Conservation (phyloP, 1,140 invertebrate genomes). For the Drosophila tropicalis region DNA sequence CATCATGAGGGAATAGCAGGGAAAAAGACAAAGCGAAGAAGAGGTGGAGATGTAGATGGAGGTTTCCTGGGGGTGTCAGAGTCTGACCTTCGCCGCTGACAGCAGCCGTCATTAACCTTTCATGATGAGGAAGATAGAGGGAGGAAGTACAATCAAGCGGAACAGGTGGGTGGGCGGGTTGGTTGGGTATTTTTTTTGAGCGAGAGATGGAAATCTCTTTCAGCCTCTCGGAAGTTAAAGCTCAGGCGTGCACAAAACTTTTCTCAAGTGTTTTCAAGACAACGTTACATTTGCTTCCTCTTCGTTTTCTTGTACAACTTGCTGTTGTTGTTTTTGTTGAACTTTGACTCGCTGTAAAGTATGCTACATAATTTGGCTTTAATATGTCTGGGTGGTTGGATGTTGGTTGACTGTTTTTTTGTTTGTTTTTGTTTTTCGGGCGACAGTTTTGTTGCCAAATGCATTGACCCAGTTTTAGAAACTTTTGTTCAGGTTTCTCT, state of each 20-base stretch:
- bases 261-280: conserved; percentile 59
- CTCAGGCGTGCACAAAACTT: conserved; percentile 49
- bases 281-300: conserved; percentile 22
- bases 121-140: conserved; percentile 58
- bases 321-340: conserved; percentile 30
- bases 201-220: conserved; percentile 3
- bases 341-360: conserved; percentile 42
- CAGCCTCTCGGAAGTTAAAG: conserved; percentile 42
- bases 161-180: conserved; percentile 50
- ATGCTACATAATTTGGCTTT: conserved; percentile 51
- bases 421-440: neutral
- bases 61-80: conserved; percentile 16
- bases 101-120: conserved; percentile 79
- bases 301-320: neutral
- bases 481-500: neutral
- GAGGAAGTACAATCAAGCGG: conserved; percentile 64
- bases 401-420: neutral
- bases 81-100: conserved; percentile 74
- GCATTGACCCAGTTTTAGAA: conserved; percentile 54
- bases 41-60: neutral
- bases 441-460: conserved; percentile 21
- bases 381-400: conserved; percentile 40
- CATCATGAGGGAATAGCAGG: conserved; percentile 29
- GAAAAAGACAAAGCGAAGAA: neutral
- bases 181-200: neutral